A percentile compares a stretch with the other conserved stretches of the same genome.
phyloP scores from a whole-genome alignment of 2,797 vertebrate genomes.

The Centropyge bicolor region DNA sequence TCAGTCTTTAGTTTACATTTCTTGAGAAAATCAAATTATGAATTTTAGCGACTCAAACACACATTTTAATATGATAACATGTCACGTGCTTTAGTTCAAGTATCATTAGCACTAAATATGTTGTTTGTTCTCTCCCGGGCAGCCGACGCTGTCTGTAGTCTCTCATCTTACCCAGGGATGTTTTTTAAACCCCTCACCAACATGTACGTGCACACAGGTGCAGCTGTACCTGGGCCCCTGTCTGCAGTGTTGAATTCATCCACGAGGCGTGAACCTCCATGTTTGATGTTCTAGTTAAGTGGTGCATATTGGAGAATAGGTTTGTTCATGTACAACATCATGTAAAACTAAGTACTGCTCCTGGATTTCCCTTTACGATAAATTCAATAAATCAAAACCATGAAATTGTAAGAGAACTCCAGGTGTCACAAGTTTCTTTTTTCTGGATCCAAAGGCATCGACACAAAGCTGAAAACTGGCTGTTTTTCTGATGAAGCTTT shows the following conservation, averaged over 20 bases:
- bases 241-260: slow-evolving; percentile 7
- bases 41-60: slow-evolving; percentile 24
- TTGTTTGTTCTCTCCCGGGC: background rate
- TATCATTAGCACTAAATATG: background rate
- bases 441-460: too few species aligned
- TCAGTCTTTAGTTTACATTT: slow-evolving; percentile 29
- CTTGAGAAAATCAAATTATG: background rate
- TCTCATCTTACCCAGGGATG: slow-evolving; percentile 9
- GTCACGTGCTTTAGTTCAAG: slow-evolving; percentile 31
- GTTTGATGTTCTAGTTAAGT: slow-evolving; percentile 33
- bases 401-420: slow-evolving; percentile 34
- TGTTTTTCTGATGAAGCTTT: too few species aligned
- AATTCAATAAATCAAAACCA: slow-evolving; percentile 39
- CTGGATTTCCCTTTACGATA: slow-evolving; percentile 27
- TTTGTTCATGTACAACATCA: slow-evolving; percentile 26
- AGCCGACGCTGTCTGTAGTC: background rate
- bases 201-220: background rate
- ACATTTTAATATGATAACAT: background rate
- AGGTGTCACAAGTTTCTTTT: background rate
- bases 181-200: slow-evolving; percentile 22
- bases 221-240: background rate
- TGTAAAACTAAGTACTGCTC: slow-evolving; percentile 21
- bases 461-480: too few species aligned
- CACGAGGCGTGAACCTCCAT: slow-evolving; percentile 18
- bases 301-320: slow-evolving; percentile 2